A percentile compares a stretch with the other conserved stretches of the same genome.
phyloP scores from a whole-genome alignment of 2,113 vertebrate species.

The Oncorhynchus nerka region DNA sequence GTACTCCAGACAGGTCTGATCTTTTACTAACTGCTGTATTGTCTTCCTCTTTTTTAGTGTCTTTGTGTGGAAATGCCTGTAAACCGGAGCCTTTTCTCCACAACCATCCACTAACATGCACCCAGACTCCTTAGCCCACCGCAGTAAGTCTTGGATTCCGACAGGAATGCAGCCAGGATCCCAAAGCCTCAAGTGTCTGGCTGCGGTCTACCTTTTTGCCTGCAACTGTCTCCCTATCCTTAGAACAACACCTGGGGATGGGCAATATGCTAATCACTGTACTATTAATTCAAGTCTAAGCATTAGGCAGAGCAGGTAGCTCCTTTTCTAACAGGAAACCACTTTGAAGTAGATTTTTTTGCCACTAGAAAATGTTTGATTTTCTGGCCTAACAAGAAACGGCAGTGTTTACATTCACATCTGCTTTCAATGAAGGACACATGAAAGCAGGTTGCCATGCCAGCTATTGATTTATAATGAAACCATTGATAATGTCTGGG shows the following conservation, averaged over 20 bases:
- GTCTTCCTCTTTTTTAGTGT: constrained; percentile 70
- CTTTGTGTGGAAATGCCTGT: constrained; percentile 87
- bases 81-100: constrained; percentile 72
- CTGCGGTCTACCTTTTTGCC: constrained; percentile 31
- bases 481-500: no score
- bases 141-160: background rate
- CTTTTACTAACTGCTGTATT: background rate
- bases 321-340: constrained; percentile 5
- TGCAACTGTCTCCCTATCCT: constrained; percentile 10
- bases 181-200: constrained; percentile 36
- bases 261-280: background rate
- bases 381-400: constrained; percentile 4
- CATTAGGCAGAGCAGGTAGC: constrained; percentile 6
- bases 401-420: constrained; percentile 42
- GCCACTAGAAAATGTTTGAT: background rate
- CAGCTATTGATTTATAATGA: constrained; percentile 10
- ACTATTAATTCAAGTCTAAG: background rate
- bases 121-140: background rate
- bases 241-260: background rate
- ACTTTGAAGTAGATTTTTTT: background rate
- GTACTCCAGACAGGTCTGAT: no score
- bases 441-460: constrained; percentile 16
- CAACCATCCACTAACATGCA: background rate
- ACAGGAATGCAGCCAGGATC: constrained; percentile 1
- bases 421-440: constrained; percentile 19